Evolutionary conservation across 2,888 invertebrate species (phyloP).

Genomic region (Leptogaster cylindrica): DNA sequence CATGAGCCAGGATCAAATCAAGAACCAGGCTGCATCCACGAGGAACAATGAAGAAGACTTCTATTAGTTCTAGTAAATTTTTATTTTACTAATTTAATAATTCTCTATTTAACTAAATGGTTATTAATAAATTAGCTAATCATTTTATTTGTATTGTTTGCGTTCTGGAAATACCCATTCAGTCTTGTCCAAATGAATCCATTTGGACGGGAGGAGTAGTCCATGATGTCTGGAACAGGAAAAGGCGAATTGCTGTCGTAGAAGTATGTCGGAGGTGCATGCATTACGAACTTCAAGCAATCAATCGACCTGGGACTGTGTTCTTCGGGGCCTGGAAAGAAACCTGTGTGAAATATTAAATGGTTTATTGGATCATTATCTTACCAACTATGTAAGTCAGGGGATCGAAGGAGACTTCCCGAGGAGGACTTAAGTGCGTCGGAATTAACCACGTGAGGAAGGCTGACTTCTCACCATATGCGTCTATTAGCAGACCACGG

Average conservation of each 20-base stretch:
- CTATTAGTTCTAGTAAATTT: constrained; percentile 51
- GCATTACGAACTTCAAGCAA: constrained; percentile 91
- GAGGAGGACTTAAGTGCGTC: constrained; percentile 79
- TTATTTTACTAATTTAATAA: constrained; percentile 6
- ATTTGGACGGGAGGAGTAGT: constrained; percentile 63
- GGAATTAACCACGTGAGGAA: constrained; percentile 91
- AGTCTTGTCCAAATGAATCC: constrained; percentile 74
- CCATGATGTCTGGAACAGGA: constrained; percentile 65
- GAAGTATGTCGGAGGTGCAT: constrained; percentile 91
- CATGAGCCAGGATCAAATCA: constrained; percentile 88
- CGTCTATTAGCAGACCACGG: constrained; percentile 86
- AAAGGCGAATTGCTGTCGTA: constrained; percentile 78
- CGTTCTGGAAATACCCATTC: too few relatives aligned
- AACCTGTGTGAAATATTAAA: constrained; percentile 64
- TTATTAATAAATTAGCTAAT: constrained; percentile 47
- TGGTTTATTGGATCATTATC: not conserved
- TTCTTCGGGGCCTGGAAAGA: too few relatives aligned
- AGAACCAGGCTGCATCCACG: constrained; percentile 65
- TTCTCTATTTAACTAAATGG: constrained; percentile 16
- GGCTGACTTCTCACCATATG: constrained; percentile 92
- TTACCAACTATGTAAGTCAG: constrained; percentile 86
- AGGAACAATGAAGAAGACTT: constrained; percentile 57
- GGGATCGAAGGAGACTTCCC: constrained; percentile 81
- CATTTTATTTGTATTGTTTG: too few relatives aligned
- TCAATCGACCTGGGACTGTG: constrained; percentile 84